Evolutionary conservation across 2,888 invertebrate species (phyloP).

Genomic region (Platerodrilus igneus): DNA sequence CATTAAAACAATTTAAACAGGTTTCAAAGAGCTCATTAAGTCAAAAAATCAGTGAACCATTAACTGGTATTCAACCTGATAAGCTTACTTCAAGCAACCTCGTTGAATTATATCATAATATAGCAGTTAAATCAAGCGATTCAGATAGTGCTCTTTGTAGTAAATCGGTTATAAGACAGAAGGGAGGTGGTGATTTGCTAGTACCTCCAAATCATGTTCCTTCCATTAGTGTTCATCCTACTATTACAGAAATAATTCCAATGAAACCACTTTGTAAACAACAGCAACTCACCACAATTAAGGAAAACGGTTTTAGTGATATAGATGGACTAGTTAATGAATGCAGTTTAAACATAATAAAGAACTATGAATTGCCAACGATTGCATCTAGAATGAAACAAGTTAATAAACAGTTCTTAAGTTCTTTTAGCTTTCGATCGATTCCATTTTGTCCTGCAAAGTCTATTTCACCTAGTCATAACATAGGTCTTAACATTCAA

Average conservation of each 20-base stretch:
- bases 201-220: background rate
- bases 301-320: background rate
- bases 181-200: conserved; percentile 13
- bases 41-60: conserved; percentile 8
- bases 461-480: conserved; percentile 60
- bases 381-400: conserved; percentile 64
- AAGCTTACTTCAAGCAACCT: conserved; percentile 30
- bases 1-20: conserved; percentile 12
- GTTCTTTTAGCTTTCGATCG: conserved; percentile 47
- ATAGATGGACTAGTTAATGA: too few species aligned
- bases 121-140: conserved; percentile 40
- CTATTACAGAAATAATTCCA: too few species aligned
- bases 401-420: conserved; percentile 52
- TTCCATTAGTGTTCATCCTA: too few species aligned
- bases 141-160: conserved; percentile 33
- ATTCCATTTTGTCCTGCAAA: conserved; percentile 61
- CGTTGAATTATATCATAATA: conserved; percentile 46
- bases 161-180: conserved; percentile 2
- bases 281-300: too few species aligned
- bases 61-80: background rate
- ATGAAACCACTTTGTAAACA: too few species aligned
- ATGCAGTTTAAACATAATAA: conserved; percentile 19
- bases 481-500: conserved; percentile 60
- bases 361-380: conserved; percentile 58
- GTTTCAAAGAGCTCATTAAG: conserved; percentile 7